Conservation (phyloP, 2,888 invertebrate genomes). For the Galeopsomyia nigrocyanea region DNA sequence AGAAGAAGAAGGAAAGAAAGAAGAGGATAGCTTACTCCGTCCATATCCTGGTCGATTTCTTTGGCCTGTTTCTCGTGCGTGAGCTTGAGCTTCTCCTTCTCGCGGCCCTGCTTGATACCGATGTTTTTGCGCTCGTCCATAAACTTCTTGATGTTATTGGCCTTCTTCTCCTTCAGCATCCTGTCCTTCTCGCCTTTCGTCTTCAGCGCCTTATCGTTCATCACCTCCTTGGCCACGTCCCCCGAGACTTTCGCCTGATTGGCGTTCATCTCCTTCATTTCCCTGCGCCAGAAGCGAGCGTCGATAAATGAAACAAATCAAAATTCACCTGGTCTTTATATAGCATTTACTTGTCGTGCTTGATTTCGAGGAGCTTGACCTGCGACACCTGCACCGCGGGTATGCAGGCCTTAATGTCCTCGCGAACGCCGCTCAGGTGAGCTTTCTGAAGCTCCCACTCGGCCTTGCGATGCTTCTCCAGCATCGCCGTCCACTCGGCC, state of each 20-base stretch:
- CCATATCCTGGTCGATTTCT: slow-evolving; percentile 69
- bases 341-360: slow-evolving; percentile 71
- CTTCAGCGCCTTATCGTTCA: slow-evolving; percentile 76
- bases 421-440: slow-evolving; percentile 72
- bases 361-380: slow-evolving; percentile 72
- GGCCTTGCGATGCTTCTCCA: slow-evolving; percentile 70
- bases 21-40: slow-evolving; percentile 61
- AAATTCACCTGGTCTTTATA: background rate
- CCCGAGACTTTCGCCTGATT: slow-evolving; percentile 77
- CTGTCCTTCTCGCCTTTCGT: slow-evolving; percentile 79
- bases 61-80: slow-evolving; percentile 73
- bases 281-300: slow-evolving; percentile 65
- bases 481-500: slow-evolving; percentile 76
- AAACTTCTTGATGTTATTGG: slow-evolving; percentile 77
- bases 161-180: slow-evolving; percentile 74
- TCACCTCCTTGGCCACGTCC: slow-evolving; percentile 76
- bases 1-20: slow-evolving; percentile 2
- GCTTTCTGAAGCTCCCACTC: slow-evolving; percentile 74
- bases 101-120: slow-evolving; percentile 73
- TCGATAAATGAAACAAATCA: slow-evolving; percentile 1
- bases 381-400: slow-evolving; percentile 71
- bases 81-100: slow-evolving; percentile 73
- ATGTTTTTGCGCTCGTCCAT: slow-evolving; percentile 74
- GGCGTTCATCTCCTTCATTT: slow-evolving; percentile 76
- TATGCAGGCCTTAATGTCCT: slow-evolving; percentile 72